These are phyloP conservation scores for Artibeus lituratus DNA, from an alignment of 2,797 vertebrate species.

Conservation along the genomic window DNA sequence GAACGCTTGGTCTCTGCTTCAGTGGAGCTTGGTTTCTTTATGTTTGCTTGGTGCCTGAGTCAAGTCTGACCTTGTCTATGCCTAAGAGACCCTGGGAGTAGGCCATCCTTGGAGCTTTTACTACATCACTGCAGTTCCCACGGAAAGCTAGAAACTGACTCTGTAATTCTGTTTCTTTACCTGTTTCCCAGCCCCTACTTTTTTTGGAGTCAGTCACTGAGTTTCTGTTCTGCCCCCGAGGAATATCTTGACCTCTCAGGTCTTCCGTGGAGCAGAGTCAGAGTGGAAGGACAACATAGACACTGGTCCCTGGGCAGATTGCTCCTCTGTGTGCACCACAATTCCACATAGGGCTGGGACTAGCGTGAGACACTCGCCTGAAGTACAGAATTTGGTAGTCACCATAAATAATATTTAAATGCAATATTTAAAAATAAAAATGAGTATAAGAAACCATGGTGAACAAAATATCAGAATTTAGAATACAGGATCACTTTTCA, in stretches of 20 bases:
- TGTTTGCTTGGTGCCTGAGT: not conserved
- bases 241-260: not conserved
- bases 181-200: not conserved
- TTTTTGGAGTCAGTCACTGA: not conserved
- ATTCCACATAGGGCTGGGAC: not conserved
- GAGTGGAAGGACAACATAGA: not conserved
- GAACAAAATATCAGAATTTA: conserved; percentile 27
- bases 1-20: not conserved
- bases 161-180: not conserved
- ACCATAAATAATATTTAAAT: not conserved
- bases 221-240: not conserved
- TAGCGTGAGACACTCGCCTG: not conserved
- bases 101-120: not conserved
- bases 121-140: not conserved
- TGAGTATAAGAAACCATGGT: not conserved
- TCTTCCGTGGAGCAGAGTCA: not conserved
- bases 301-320: not conserved
- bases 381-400: not conserved
- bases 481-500: not conserved
- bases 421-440: conserved; percentile 31
- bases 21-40: conserved; percentile 3
- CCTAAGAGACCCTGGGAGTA: not conserved
- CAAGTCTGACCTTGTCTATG: not conserved
- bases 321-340: not conserved
- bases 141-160: not conserved